Evolutionary conservation across 2,113 vertebrate genomes (phyloP), one percentile per base, ranked within the genome.

Genomic region (Paradoxurus hermaphroditus): DNA sequence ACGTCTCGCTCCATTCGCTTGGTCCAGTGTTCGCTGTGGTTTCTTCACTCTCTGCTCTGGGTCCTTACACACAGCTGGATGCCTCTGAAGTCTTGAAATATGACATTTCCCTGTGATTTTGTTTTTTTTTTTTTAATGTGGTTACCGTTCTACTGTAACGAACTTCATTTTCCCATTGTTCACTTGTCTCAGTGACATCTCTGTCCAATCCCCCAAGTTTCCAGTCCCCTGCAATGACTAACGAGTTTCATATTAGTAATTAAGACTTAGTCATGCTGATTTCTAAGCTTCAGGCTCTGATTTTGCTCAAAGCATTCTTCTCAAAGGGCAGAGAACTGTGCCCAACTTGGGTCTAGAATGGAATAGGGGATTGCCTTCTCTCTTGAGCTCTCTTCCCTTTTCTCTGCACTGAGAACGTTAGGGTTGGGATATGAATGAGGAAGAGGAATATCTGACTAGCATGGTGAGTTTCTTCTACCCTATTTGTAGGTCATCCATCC

Each of bases 231-330:
- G 89, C 56, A 34, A 36, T n/a, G 49, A 79, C 70, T 86, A 87
- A 86, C 23, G 39, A 86, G 46, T 72, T 92, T 86, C 78, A 72
- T 56, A 44, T 94, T 68, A 75, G 89, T 94, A 93, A 93, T 94
- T 90, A 62, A 90, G 82, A 87, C 46, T 63, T 63, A 36, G 68
- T 75, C 86, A 84, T 92, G 34, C 73, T 96, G 72, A 86, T 92
- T 85, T 97, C 59, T 75, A 78, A 90, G 15, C 67, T 91, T 68
- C 46, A 18, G 53, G 65, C 44, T 68, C 34, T 73, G 65, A 89
- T 86, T 82, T 91, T 49, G 86, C 85, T 79, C 68, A 92, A 90
- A 94, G 21, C 53, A 90, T 16, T 90, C 82, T 46, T 72, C 53
- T 96, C 41, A n/a, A 10, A 83, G 12, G 62, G 51, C n/a, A 46